Percentiles rank a stretch among this genome's conserved stretches.
Conservation (phyloP, 2,113 vertebrate genomes). For the Thermophis baileyi region DNA sequence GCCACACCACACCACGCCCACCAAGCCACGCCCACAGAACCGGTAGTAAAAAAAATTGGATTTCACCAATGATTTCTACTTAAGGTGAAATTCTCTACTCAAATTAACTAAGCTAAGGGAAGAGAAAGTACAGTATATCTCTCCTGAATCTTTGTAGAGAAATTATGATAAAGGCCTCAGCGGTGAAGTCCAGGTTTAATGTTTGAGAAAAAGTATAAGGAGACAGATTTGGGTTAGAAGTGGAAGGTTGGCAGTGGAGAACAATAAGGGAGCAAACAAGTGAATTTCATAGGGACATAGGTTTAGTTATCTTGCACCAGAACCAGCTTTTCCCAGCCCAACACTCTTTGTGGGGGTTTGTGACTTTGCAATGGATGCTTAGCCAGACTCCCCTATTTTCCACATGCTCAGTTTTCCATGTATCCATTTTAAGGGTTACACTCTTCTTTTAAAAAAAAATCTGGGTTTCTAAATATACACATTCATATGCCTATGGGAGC, state of each 20-base stretch:
- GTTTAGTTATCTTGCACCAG: not conserved
- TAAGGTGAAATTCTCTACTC: not conserved
- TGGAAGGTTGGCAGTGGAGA: not conserved
- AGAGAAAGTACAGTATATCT: not conserved
- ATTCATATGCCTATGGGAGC: not conserved
- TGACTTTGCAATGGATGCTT: not conserved
- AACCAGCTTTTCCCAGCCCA: not conserved
- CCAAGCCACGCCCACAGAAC: too few species aligned
- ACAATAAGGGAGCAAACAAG: not conserved
- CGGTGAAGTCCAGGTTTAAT: not conserved
- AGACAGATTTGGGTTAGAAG: not conserved
- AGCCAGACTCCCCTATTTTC: not conserved
- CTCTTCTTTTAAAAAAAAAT: not conserved
- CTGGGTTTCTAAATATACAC: not conserved
- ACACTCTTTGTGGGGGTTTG: not conserved
- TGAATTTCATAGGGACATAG: not conserved
- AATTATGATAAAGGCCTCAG: not conserved
- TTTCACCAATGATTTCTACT: too few species aligned
- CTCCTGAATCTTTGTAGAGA: not conserved
- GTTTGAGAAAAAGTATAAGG: not conserved
- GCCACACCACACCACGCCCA: too few species aligned
- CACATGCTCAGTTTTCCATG: not conserved
- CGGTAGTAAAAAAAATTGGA: too few species aligned
- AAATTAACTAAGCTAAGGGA: not conserved
- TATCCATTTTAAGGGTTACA: not conserved